phyloP scores from a whole-genome alignment of 2,797 vertebrate species.

The Sciaenops ocellatus region DNA sequence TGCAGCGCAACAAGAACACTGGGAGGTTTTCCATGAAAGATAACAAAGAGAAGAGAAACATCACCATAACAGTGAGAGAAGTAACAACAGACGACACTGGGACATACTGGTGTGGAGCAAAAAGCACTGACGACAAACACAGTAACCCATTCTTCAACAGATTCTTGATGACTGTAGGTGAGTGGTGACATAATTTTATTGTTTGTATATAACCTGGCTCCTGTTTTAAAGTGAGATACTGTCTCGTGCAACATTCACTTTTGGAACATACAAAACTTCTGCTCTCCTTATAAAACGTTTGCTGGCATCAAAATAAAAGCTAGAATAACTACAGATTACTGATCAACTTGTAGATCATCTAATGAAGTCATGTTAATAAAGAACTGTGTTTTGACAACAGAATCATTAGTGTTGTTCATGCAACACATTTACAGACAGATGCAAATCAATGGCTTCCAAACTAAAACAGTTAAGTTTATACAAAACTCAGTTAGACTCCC shows the following conservation, averaged over 20 bases:
- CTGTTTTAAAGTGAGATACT: background rate
- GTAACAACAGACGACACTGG: slow-evolving; percentile 23
- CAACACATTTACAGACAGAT: too few species aligned
- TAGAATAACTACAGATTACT: too few species aligned
- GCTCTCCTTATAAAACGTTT: too few species aligned
- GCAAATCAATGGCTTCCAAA: too few species aligned
- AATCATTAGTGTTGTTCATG: too few species aligned
- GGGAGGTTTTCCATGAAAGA: background rate
- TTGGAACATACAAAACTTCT: too few species aligned
- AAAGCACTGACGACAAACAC: rapidly evolving
- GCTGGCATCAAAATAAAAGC: too few species aligned
- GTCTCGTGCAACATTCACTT: too few species aligned
- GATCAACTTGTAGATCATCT: too few species aligned
- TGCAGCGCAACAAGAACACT: background rate
- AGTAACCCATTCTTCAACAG: slow-evolving; percentile 8
- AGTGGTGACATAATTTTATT: background rate
- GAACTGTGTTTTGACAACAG: too few species aligned
- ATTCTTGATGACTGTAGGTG: slow-evolving; percentile 26
- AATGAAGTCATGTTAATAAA: too few species aligned
- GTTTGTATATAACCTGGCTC: background rate
- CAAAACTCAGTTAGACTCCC: background rate
- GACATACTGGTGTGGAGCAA: slow-evolving; percentile 55
- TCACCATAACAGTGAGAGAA: slow-evolving; percentile 15
- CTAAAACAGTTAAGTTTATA: too few species aligned
- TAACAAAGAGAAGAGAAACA: rapidly evolving